Evolutionary conservation across 2,113 vertebrate species (phyloP).

Genomic region (Saccopteryx leptura): DNA sequence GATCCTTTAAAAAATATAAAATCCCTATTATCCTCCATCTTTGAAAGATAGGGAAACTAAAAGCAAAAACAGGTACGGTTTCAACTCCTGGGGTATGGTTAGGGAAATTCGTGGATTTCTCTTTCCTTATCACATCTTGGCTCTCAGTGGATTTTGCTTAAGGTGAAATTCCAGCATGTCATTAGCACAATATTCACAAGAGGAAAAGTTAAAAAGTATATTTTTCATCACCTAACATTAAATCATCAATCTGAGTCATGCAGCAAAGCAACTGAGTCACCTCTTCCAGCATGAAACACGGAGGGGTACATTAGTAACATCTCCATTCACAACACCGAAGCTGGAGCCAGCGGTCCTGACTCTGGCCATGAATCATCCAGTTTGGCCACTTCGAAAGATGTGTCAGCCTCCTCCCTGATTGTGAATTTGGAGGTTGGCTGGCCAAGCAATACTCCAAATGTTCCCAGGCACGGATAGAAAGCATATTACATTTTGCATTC

Average conservation of each 20-base stretch:
- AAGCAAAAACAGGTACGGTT: neutral
- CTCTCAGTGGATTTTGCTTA: neutral
- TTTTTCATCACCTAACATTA: constrained; percentile 40
- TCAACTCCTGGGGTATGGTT: neutral
- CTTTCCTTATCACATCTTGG: neutral
- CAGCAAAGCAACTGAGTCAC: constrained; percentile 31
- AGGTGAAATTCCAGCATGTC: constrained; percentile 20
- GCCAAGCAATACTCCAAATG: constrained; percentile 1
- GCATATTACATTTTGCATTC: neutral
- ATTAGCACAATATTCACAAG: constrained; percentile 3
- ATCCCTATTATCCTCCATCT: neutral
- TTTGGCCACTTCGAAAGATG: neutral
- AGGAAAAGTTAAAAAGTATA: neutral
- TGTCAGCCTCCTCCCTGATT: constrained; percentile 45
- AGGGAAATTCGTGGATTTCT: neutral
- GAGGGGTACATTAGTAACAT: neutral
- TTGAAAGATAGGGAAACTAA: neutral
- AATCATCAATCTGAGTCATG: neutral
- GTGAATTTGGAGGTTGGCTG: neutral
- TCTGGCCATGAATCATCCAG: neutral
- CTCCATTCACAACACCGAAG: constrained; percentile 46
- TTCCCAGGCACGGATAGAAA: neutral
- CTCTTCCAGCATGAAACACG: neutral
- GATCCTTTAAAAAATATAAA: constrained; percentile 2
- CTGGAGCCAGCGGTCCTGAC: neutral